A percentile compares a stretch with the other conserved stretches of the same genome.
phyloP scores from a whole-genome alignment of 2,888 invertebrate genomes.

The Rhogogaster chlorosoma region DNA sequence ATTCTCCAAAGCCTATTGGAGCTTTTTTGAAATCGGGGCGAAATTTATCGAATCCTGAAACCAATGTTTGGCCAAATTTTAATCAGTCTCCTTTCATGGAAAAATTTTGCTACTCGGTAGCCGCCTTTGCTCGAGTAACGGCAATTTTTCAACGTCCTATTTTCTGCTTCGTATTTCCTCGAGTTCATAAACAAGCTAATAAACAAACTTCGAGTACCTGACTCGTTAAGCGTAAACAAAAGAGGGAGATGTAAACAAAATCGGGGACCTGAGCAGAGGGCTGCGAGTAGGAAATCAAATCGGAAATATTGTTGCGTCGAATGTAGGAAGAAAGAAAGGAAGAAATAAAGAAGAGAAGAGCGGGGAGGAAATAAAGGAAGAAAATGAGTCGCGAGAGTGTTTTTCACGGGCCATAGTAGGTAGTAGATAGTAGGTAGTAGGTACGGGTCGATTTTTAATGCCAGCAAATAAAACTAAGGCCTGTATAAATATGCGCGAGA shows the following conservation, averaged over 20 bases:
- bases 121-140: not conserved
- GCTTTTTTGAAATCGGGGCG: not conserved
- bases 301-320: constrained; percentile 60
- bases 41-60: not conserved
- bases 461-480: constrained; percentile 66
- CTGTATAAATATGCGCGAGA: constrained; percentile 68
- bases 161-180: not conserved
- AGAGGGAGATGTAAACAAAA: constrained; percentile 21
- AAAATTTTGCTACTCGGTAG: not conserved
- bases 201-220: constrained; percentile 10
- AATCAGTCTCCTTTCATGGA: not conserved
- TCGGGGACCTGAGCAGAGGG: not conserved
- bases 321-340: not conserved
- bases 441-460: constrained; percentile 55
- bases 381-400: constrained; percentile 52
- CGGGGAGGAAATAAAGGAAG: constrained; percentile 29
- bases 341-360: not conserved
- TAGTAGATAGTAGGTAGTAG: constrained; percentile 5
- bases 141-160: not conserved
- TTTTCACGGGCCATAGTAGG: not conserved
- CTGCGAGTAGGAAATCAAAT: not conserved
- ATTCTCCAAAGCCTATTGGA: not conserved
- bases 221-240: constrained; percentile 28
- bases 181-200: not conserved
- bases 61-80: not conserved